Conservation (phyloP, 2,888 invertebrate genomes). For the Drosophila greeni region DNA sequence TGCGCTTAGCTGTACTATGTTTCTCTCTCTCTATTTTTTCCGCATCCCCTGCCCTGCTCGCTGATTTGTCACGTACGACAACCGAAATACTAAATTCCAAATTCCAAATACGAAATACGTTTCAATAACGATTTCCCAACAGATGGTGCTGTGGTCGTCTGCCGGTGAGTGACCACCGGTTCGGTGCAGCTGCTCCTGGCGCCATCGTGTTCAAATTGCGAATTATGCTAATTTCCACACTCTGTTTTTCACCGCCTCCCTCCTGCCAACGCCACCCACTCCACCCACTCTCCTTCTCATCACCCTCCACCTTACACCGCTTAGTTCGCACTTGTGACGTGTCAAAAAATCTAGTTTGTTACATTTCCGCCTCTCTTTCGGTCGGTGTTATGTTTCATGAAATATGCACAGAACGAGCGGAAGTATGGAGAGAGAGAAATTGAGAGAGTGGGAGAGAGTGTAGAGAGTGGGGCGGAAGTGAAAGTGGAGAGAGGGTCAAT, state of each 20-base stretch:
- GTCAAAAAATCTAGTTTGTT: conserved; percentile 58
- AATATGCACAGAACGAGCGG: conserved; percentile 43
- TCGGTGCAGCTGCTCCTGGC: conserved; percentile 25
- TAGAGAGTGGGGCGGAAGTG: background rate
- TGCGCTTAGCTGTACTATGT: conserved; percentile 53
- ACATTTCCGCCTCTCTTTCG: conserved; percentile 30
- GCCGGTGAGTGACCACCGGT: conserved; percentile 43
- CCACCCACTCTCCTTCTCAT: background rate
- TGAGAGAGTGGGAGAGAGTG: conserved; percentile 1
- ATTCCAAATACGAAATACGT: conserved; percentile 37
- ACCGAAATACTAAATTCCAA: conserved; percentile 13
- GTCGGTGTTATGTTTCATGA: conserved; percentile 63
- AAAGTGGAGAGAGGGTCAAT: conserved; percentile 5
- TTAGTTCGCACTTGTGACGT: conserved; percentile 42
- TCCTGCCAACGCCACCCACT: background rate
- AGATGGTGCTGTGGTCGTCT: conserved; percentile 48
- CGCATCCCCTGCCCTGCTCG: conserved; percentile 31
- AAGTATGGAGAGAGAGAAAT: background rate
- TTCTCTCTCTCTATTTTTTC: conserved; percentile 32
- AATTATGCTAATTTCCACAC: conserved; percentile 65
- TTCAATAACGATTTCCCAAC: conserved; percentile 54
- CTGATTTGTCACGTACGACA: conserved; percentile 65
- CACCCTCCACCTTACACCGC: conserved; percentile 1
- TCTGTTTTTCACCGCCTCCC: background rate
- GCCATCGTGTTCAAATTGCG: conserved; percentile 65